phyloP scores from a whole-genome alignment of 2,113 vertebrate genomes.

The Scopus umbretta region DNA sequence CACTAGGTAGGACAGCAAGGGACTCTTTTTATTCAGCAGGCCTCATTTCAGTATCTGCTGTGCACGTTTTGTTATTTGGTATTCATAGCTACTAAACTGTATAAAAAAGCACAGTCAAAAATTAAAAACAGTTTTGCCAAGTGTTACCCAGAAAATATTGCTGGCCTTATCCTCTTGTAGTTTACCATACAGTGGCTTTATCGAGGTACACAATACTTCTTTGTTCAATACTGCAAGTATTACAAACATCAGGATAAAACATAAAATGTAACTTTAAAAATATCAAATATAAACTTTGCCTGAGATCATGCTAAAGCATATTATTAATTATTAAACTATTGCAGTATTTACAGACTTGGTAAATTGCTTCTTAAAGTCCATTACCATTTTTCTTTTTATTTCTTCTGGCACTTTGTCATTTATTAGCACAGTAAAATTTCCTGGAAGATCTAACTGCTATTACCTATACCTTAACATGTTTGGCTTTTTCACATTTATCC shows the following conservation, averaged over 20 bases:
- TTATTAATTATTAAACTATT: background rate
- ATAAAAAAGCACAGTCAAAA: background rate
- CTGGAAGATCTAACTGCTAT: background rate
- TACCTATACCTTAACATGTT: background rate
- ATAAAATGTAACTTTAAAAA: background rate
- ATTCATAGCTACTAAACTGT: background rate
- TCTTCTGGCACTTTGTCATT: background rate
- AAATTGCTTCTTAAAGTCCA: background rate
- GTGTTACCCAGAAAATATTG: background rate
- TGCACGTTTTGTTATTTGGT: background rate
- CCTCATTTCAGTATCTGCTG: background rate
- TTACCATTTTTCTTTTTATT: background rate
- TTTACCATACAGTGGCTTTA: background rate
- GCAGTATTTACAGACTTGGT: background rate
- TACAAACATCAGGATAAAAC: background rate
- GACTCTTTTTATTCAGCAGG: background rate
- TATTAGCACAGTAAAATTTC: background rate
- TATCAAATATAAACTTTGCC: background rate
- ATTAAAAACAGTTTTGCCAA: background rate
- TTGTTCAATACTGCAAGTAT: background rate
- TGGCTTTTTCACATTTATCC: background rate
- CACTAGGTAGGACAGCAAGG: background rate
- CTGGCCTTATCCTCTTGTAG: background rate
- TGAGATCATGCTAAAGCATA: background rate
- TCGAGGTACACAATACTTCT: background rate